These are phyloP conservation scores for Epinephelus cyanopodus DNA, from an alignment of 2,113 vertebrate genomes.

Conservation along the genomic window DNA sequence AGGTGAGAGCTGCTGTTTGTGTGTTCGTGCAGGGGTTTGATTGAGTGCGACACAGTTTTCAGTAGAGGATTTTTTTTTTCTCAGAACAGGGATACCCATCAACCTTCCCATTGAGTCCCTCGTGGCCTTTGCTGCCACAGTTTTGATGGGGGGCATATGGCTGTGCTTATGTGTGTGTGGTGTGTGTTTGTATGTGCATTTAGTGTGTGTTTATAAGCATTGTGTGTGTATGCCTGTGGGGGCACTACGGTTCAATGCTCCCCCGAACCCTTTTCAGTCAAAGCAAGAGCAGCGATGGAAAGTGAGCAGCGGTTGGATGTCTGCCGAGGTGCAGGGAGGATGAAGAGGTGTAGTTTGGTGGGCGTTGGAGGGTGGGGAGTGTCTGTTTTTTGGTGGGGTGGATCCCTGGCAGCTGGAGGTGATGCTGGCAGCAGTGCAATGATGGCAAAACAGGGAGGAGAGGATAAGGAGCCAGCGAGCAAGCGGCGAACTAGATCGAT, in stretches of 20 bases:
- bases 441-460: slow-evolving; percentile 39
- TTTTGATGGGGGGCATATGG: slow-evolving; percentile 64
- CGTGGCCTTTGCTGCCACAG: slow-evolving; percentile 53
- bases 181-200: slow-evolving; percentile 41
- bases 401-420: slow-evolving; percentile 14
- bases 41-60: slow-evolving; percentile 27
- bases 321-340: slow-evolving; percentile 6
- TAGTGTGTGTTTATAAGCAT: slow-evolving; percentile 19
- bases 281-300: slow-evolving; percentile 41
- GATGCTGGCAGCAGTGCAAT: slow-evolving; percentile 44
- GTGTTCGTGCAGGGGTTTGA: slow-evolving; percentile 16
- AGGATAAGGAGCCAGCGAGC: slow-evolving; percentile 34
- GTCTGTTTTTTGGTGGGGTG: slow-evolving; percentile 36
- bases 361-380: slow-evolving; percentile 25
- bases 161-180: neutral
- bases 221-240: slow-evolving; percentile 9
- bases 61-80: slow-evolving; percentile 21
- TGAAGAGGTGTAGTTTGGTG: slow-evolving; percentile 23
- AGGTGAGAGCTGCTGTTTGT: slow-evolving; percentile 9
- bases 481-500: slow-evolving; percentile 78
- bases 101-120: slow-evolving; percentile 48
- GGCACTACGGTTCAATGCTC: slow-evolving; percentile 53
- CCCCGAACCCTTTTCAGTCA: slow-evolving; percentile 61
- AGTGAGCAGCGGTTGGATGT: slow-evolving; percentile 47
- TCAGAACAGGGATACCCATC: slow-evolving; percentile 50